These are phyloP conservation scores for Synergus umbraculus DNA, from an alignment of 2,888 invertebrate genomes.

Conservation along the genomic window DNA sequence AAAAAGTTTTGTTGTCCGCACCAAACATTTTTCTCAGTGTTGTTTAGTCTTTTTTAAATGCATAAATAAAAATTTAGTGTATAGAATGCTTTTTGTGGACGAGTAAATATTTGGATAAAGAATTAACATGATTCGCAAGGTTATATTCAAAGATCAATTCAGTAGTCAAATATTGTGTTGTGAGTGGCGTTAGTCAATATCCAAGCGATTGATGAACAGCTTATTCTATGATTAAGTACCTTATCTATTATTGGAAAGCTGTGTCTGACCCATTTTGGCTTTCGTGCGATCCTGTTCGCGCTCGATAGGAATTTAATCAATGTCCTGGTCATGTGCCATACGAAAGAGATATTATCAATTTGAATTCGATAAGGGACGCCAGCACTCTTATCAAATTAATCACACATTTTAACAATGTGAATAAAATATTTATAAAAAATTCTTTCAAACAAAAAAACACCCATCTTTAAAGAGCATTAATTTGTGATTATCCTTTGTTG, in stretches of 20 bases:
- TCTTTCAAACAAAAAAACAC: not conserved
- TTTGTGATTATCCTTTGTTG: too few species aligned
- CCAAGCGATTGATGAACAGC: slow-evolving; percentile 53
- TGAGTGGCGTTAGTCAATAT: slow-evolving; percentile 43
- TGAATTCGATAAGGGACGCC: not conserved
- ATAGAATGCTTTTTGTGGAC: not conserved
- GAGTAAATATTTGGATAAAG: not conserved
- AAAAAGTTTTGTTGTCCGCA: too few species aligned
- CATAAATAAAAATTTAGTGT: not conserved
- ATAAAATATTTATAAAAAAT: not conserved
- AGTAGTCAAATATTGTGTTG: not conserved
- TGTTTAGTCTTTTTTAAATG: too few species aligned
- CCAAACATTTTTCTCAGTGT: too few species aligned
- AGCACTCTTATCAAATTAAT: not conserved
- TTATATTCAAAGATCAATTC: slow-evolving; percentile 2
- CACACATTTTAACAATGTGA: not conserved
- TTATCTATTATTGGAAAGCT: slow-evolving; percentile 56
- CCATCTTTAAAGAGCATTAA: too few species aligned
- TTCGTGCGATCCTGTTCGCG: slow-evolving; percentile 48
- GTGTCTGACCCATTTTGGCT: slow-evolving; percentile 54
- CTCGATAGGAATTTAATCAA: slow-evolving; percentile 56
- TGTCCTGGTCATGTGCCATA: slow-evolving; percentile 34
- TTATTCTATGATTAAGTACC: slow-evolving; percentile 56
- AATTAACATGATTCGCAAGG: not conserved
- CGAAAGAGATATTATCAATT: slow-evolving; percentile 8